phyloP scores from a whole-genome alignment of 2,113 vertebrate species.

The Pavo muticus region DNA sequence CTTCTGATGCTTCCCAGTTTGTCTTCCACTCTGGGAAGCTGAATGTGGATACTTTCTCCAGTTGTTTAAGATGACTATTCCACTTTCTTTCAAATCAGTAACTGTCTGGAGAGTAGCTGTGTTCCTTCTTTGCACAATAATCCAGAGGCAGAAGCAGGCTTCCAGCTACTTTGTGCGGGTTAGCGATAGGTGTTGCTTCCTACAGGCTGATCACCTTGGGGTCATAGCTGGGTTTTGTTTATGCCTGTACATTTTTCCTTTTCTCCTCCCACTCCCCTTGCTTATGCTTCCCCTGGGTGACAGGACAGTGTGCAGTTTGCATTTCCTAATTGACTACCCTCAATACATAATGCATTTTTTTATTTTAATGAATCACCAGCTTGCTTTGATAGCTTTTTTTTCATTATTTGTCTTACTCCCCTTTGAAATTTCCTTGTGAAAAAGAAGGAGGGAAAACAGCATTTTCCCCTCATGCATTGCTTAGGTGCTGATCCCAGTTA shows the following conservation, averaged over 20 bases:
- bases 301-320: slow-evolving; percentile 56
- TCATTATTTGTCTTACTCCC: slow-evolving; percentile 59
- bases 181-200: slow-evolving; percentile 25
- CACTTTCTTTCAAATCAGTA: background rate
- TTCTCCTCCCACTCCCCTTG: slow-evolving; percentile 52
- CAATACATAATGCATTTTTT: slow-evolving; percentile 72
- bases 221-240: slow-evolving; percentile 65
- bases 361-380: slow-evolving; percentile 64
- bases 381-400: slow-evolving; percentile 68
- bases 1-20: background rate
- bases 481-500: slow-evolving; percentile 60
- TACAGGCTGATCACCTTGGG: slow-evolving; percentile 26
- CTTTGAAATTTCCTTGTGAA: slow-evolving; percentile 56
- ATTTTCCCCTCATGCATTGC: slow-evolving; percentile 27
- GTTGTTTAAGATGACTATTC: background rate
- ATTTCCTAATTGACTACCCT: slow-evolving; percentile 64
- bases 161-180: background rate
- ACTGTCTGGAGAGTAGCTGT: background rate
- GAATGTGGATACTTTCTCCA: background rate
- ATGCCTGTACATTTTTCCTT: slow-evolving; percentile 52
- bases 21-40: background rate
- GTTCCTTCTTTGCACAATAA: background rate
- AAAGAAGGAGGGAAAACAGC: slow-evolving; percentile 30
- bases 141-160: background rate
- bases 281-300: slow-evolving; percentile 53